These are phyloP conservation scores for Plagodis pulveraria DNA, from an alignment of 2,888 invertebrate genomes.

Conservation along the genomic window DNA sequence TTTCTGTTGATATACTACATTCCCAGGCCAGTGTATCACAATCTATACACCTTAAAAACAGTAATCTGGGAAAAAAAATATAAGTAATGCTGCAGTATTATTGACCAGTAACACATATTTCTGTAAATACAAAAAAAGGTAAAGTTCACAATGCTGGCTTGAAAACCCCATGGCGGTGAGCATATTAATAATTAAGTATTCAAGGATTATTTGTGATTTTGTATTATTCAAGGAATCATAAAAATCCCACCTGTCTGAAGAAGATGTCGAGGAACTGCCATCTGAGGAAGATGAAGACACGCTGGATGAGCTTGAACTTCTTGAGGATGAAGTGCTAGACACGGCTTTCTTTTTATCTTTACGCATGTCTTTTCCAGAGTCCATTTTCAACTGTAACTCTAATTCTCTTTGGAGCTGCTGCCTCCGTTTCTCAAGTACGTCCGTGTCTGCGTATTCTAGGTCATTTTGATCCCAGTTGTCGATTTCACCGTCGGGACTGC, in stretches of 20 bases:
- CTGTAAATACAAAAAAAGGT: no score
- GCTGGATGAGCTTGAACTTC: slow-evolving; percentile 87
- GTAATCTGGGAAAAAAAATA: no score
- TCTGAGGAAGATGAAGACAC: slow-evolving; percentile 88
- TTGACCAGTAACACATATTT: no score
- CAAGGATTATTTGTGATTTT: no score
- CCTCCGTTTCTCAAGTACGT: slow-evolving; percentile 90
- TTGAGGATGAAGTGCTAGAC: slow-evolving; percentile 88
- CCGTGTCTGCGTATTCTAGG: slow-evolving; percentile 92
- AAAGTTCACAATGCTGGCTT: neutral
- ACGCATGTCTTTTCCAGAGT: slow-evolving; percentile 87
- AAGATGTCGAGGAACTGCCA: slow-evolving; percentile 87
- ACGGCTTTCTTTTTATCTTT: slow-evolving; percentile 89
- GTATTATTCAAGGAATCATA: no score
- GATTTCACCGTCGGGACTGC: slow-evolving; percentile 87
- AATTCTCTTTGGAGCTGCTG: slow-evolving; percentile 91
- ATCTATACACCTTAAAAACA: no score
- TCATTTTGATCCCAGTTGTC: slow-evolving; percentile 92
- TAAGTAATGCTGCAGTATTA: no score
- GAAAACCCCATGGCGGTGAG: slow-evolving; percentile 6
- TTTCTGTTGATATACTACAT: no score
- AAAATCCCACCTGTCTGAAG: slow-evolving; percentile 74
- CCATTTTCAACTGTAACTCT: slow-evolving; percentile 91
- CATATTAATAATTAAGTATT: neutral
- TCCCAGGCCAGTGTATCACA: no score